Base-by-base conservation (phyloP, 2,888 invertebrate species). In the Meiosimyza decipiens region DNA sequence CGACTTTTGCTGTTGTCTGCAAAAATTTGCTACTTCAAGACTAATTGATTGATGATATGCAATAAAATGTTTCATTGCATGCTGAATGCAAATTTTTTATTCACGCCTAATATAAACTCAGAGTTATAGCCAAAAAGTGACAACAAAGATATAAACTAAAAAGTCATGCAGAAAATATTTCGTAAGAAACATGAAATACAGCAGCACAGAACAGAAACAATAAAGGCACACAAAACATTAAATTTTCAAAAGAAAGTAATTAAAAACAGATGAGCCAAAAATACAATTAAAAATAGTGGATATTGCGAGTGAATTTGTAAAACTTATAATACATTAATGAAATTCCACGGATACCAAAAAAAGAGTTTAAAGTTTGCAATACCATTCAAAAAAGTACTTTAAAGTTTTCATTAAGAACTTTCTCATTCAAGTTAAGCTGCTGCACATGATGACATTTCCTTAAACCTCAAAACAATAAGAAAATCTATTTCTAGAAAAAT, bases 1-100 rank as follows among this genome's bases (percentile, higher is more conserved):
- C 9, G 9, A 28, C 28, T 28, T n/a, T 28, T 28, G 28, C 28
- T 5, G 13, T 33, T 33, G n/a, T n/a, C 40, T 13, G 22, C 54
- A 55, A 40, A 40, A 28, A n/a, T 28, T 13, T 40, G 55, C 54
- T 55, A 40, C 68, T 59, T 63, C n/a, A 80, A 80, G 81, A 80
- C 84, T 83, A 84, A 83, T 83, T 84, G 84, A 84, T 84, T 84
- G 84, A 84, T 84, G 82, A 82, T 81, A 77, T 80, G 80, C 84
- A 80, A 84, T 84, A 84, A 84, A 84, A 84, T 84, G 84, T 83
- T 82, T 83, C 84, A 83, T 84, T 84, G 47, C 63, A 12, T 13
- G 49, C n/a, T 67, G 57, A 15, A 28, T 69, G 28, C 13, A 51
- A 52, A 40, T 60, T 33, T 33, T 63, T 52, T 54, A 3, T 63